Percentiles rank a stretch among this genome's conserved stretches.
Evolutionary conservation across 2,888 invertebrate genomes (phyloP).

Genomic region (Gibbula magus): DNA sequence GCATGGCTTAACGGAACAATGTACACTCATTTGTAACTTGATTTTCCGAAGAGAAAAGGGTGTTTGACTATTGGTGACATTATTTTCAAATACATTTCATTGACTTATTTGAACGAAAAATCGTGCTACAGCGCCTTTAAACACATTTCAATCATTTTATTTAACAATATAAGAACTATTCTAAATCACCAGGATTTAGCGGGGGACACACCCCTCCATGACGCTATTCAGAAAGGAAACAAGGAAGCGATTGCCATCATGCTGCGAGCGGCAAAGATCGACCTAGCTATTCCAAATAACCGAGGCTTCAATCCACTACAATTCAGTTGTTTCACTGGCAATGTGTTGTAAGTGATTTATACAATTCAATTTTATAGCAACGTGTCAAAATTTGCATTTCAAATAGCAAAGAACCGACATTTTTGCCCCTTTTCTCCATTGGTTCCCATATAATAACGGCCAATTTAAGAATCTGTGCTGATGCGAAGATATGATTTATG

Average conservation of each 20-base stretch:
- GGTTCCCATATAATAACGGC: no score
- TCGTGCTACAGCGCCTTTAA: no score
- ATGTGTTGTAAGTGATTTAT: constrained; percentile 79
- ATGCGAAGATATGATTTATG: no score
- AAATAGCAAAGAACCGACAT: not conserved
- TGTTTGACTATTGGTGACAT: no score
- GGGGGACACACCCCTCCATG: constrained; percentile 89
- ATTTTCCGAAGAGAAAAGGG: no score
- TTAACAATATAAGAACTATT: no score
- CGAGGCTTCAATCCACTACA: constrained; percentile 89
- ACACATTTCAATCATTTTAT: no score
- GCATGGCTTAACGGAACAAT: no score
- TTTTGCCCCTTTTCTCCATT: not conserved
- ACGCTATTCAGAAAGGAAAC: constrained; percentile 86
- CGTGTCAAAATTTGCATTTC: not conserved
- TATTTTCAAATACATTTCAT: no score
- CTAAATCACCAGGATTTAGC: constrained; percentile 80
- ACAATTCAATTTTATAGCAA: not conserved
- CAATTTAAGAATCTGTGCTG: no score
- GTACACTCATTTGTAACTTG: no score
- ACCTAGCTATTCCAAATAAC: constrained; percentile 86
- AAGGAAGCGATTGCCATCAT: constrained; percentile 84
- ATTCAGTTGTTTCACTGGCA: constrained; percentile 90
- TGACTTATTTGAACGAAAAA: no score
- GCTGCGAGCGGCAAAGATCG: constrained; percentile 81